Conservation (phyloP, 2,113 vertebrate genomes). For the mouse (Mus musculus) region GRCm39 chr2:156044501-156045000, state of each 20-base stretch:
- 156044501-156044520: constrained; percentile 38
- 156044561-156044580: constrained; percentile 35
- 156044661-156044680: background rate
- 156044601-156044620: background rate
- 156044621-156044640: background rate
- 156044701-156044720: background rate
- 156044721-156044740: background rate
- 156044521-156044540: background rate
- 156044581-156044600: background rate
- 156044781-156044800: constrained; percentile 55
- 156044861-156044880: constrained; percentile 49
- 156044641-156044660: background rate
- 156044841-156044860: constrained; percentile 47
- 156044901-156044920: constrained; percentile 53
- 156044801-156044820: constrained; percentile 42
- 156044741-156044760: background rate
- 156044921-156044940: background rate
- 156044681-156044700: background rate
- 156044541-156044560: background rate
- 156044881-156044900: constrained; percentile 69
- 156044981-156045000: constrained; percentile 66
- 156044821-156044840: constrained; percentile 57
- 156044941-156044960: constrained; percentile 64
- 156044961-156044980: constrained; percentile 70
- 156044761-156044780: background rate